Percentiles rank a stretch among this genome's conserved stretches.
These are phyloP conservation scores for Boulengeromyrus knoepffleri DNA, from an alignment of 2,113 vertebrate genomes.

Conservation along the genomic window DNA sequence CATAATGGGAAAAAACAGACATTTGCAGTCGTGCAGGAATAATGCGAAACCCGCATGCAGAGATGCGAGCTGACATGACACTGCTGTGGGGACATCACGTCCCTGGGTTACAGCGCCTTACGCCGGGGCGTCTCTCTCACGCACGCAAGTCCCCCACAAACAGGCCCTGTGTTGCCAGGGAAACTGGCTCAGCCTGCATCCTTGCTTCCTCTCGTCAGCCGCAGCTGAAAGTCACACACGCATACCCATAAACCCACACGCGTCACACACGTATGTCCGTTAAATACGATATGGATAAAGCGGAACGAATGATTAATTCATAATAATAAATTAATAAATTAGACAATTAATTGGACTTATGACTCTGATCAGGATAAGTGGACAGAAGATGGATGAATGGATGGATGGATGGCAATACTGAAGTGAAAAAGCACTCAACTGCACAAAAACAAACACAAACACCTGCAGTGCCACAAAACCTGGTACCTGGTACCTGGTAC, in stretches of 20 bases:
- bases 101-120: neutral
- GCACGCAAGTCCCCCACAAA: neutral
- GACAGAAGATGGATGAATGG: neutral
- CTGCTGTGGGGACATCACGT: neutral
- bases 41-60: constrained; percentile 8
- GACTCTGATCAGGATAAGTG: neutral
- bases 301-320: neutral
- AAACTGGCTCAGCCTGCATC: neutral
- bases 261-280: neutral
- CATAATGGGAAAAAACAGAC: neutral
- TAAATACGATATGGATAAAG: neutral
- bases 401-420: neutral
- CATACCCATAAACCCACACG: neutral
- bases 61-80: neutral
- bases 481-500: neutral
- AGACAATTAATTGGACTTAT: neutral
- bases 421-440: neutral
- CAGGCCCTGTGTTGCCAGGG: neutral
- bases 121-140: neutral
- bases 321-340: neutral
- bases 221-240: neutral
- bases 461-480: neutral
- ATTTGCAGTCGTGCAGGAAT: neutral
- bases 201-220: neutral
- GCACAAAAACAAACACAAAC: neutral